phyloP scores from a whole-genome alignment of 1,140 invertebrate species.

The Thalassaphorura encarpata region DNA sequence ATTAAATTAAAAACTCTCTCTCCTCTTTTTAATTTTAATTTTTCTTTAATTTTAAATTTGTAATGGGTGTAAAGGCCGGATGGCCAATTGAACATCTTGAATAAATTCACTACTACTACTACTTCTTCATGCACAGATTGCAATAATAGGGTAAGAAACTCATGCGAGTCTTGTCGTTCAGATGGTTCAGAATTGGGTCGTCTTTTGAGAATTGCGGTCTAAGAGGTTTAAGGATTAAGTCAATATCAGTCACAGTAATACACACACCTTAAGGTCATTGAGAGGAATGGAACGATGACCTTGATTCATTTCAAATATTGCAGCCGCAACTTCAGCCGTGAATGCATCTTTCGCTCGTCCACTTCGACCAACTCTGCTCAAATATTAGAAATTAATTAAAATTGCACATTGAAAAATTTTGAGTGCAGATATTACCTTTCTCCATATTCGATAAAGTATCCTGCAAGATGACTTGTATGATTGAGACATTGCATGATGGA shows the following conservation, averaged over 20 bases:
- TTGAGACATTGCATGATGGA: constrained; percentile 60
- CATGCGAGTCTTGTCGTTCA: constrained; percentile 91
- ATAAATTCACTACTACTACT: no score
- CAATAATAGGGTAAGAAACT: constrained; percentile 81
- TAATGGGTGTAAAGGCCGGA: no score
- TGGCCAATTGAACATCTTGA: no score
- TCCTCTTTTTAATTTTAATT: no score
- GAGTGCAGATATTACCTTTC: no score
- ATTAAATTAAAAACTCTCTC: no score
- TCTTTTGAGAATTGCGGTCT: constrained; percentile 63
- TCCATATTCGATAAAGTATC: constrained; percentile 71
- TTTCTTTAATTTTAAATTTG: no score
- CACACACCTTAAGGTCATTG: constrained; percentile 59
- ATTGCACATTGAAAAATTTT: no score
- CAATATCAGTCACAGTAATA: constrained; percentile 6
- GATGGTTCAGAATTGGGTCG: constrained; percentile 66
- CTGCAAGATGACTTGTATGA: constrained; percentile 59
- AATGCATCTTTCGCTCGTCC: constrained; percentile 46
- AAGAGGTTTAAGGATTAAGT: constrained; percentile 30
- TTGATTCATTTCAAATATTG: constrained; percentile 61
- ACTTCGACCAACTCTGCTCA: no score
- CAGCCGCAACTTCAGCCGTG: constrained; percentile 60
- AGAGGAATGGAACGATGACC: constrained; percentile 66
- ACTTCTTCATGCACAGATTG: constrained; percentile 86
- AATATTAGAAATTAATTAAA: no score